These are phyloP conservation scores for Matsumyia berberina DNA, from an alignment of 2,888 invertebrate genomes.

Conservation along the genomic window DNA sequence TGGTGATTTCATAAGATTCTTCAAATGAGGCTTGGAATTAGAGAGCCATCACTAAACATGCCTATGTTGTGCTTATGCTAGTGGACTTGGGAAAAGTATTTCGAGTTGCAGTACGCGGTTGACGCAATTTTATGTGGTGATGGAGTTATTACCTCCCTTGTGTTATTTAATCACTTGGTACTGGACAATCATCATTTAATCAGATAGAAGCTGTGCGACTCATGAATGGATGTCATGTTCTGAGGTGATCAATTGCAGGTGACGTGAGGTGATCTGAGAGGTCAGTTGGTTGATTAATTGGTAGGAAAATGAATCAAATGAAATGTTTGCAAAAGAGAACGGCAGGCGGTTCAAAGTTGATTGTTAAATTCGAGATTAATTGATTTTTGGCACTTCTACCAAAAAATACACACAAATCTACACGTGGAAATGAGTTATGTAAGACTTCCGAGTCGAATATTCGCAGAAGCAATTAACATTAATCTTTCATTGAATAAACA, in stretches of 20 bases:
- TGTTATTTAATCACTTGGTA: slow-evolving; percentile 42
- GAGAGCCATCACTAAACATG: slow-evolving; percentile 42
- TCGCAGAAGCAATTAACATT: slow-evolving; percentile 33
- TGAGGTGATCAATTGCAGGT: slow-evolving; percentile 36
- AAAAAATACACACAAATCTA: neutral
- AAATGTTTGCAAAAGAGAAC: slow-evolving; percentile 15
- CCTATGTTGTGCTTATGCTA: slow-evolving; percentile 17
- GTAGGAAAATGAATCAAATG: slow-evolving; percentile 13
- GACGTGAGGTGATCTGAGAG: slow-evolving; percentile 55
- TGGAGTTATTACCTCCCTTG: slow-evolving; percentile 37
- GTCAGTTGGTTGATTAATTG: slow-evolving; percentile 48
- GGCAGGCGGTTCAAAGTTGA: neutral
- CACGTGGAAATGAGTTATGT: slow-evolving; percentile 24
- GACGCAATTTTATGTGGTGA: slow-evolving; percentile 36
- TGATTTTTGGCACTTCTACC: too few species aligned
- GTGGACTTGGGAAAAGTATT: slow-evolving; percentile 16
- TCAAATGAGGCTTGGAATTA: slow-evolving; percentile 47
- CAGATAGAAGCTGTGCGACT: slow-evolving; percentile 3
- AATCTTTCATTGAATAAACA: slow-evolving; percentile 23
- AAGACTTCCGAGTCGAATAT: slow-evolving; percentile 4
- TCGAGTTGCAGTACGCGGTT: slow-evolving; percentile 24
- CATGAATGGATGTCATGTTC: slow-evolving; percentile 40
- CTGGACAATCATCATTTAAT: slow-evolving; percentile 30
- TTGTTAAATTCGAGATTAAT: too few species aligned
- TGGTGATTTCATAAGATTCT: slow-evolving; percentile 64